Evolutionary conservation across 2,113 vertebrate species (phyloP).

Genomic region (Pelusios castaneus): DNA sequence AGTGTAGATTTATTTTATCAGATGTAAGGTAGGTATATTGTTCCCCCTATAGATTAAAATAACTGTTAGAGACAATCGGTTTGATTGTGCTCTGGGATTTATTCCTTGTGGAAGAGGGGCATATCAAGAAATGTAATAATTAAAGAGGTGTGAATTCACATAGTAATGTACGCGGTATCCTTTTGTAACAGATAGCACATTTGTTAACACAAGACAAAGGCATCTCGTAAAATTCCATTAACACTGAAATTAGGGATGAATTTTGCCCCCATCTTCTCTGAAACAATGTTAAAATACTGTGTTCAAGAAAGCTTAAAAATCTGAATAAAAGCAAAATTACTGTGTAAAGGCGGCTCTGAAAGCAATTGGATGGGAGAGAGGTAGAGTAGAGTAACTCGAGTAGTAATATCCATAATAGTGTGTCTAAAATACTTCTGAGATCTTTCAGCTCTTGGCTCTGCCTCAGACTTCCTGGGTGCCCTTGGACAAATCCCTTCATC

Average conservation of each 20-base stretch:
- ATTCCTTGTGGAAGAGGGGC: background rate
- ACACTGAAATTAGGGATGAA: background rate
- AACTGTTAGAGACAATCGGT: slow-evolving; percentile 34
- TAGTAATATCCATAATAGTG: no score
- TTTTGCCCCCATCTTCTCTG: background rate
- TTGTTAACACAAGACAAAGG: background rate
- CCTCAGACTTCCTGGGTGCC: background rate
- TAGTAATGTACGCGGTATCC: background rate
- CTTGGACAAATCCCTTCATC: background rate
- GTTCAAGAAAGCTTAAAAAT: background rate
- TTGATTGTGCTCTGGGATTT: slow-evolving; percentile 50
- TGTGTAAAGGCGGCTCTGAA: background rate
- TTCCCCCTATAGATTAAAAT: background rate
- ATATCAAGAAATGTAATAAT: rapidly evolving
- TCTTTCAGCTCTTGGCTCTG: background rate
- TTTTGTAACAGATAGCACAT: background rate
- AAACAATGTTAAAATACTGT: background rate
- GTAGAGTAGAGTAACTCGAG: background rate
- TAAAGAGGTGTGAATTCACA: background rate
- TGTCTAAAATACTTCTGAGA: rapidly evolving
- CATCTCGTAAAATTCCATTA: background rate
- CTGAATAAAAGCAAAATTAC: background rate
- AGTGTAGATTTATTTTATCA: slow-evolving; percentile 67
- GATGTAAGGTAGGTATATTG: slow-evolving; percentile 3
- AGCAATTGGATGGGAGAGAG: background rate